These are phyloP conservation scores for Riparia riparia DNA, from an alignment of 2,113 vertebrate genomes.

Conservation along the genomic window DNA sequence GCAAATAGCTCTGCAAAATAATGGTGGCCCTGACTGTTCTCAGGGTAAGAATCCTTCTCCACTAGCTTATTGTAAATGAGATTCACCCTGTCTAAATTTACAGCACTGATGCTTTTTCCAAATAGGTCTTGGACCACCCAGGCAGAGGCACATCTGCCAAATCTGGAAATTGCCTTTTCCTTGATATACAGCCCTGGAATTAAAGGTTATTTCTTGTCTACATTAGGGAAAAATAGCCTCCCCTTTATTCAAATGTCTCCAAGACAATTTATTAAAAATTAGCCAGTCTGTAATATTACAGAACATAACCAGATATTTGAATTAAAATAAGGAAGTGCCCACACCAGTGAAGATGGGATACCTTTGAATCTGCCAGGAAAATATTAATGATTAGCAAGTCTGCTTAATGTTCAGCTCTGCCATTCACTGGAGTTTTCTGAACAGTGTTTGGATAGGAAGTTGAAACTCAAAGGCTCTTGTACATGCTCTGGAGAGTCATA, in stretches of 20 bases:
- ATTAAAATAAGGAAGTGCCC: neutral
- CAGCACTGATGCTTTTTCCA: constrained; percentile 30
- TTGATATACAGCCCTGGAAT: neutral
- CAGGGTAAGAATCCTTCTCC: neutral
- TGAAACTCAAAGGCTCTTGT: neutral
- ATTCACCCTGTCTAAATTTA: neutral
- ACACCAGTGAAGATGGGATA: neutral
- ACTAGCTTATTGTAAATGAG: neutral
- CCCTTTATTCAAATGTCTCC: neutral
- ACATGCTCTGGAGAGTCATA: neutral
- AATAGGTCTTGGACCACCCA: constrained; percentile 15
- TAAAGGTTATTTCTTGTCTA: neutral
- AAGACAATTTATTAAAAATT: neutral
- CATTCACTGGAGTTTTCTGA: neutral
- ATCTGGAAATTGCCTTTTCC: neutral
- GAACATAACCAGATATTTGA: neutral
- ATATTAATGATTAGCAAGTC: neutral
- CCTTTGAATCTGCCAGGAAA: neutral
- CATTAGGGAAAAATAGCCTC: neutral
- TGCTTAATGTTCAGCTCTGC: neutral
- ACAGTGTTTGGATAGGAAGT: neutral
- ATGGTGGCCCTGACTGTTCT: neutral
- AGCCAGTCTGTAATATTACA: neutral
- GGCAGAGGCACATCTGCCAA: neutral
- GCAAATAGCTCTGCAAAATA: neutral